These are phyloP conservation scores for Prionailurus bengalensis DNA, from an alignment of 2,113 vertebrate species.

Conservation along the genomic window DNA sequence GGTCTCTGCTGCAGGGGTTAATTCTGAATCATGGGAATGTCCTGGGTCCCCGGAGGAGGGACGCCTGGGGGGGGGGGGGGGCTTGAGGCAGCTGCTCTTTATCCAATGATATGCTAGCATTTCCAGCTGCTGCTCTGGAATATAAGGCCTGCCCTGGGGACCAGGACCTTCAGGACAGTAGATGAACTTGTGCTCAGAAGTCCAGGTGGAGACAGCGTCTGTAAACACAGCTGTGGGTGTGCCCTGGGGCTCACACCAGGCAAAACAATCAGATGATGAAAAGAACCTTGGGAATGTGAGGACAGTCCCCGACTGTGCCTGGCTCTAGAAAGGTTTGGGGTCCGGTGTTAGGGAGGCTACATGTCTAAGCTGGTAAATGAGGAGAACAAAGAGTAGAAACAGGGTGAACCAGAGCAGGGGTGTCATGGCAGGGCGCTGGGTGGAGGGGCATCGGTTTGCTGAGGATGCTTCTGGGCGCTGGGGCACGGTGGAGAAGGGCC, in stretches of 20 bases:
- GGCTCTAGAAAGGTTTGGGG: background rate
- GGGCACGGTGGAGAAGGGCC: background rate
- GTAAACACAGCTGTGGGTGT: background rate
- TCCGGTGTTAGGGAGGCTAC: background rate
- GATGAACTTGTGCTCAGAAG: background rate
- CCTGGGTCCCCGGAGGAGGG: background rate
- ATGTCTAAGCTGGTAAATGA: background rate
- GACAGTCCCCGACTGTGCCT: no score
- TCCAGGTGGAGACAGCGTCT: background rate
- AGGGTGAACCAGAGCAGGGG: background rate
- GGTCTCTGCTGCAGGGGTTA: no score
- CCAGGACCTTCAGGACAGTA: background rate
- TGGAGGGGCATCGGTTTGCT: background rate
- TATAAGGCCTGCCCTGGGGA: background rate
- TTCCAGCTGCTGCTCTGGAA: background rate
- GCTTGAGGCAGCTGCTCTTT: background rate
- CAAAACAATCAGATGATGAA: background rate
- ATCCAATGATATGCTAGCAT: background rate
- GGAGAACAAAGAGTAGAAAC: background rate
- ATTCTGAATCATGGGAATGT: background rate
- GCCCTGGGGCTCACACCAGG: background rate
- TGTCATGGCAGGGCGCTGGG: background rate
- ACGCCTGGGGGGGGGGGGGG: no score
- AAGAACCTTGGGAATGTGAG: background rate
- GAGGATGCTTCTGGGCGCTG: background rate